A percentile compares a stretch with the other conserved stretches of the same genome.
Conservation (phyloP, 2,888 invertebrate genomes). For the Drosophila antonietae region DNA sequence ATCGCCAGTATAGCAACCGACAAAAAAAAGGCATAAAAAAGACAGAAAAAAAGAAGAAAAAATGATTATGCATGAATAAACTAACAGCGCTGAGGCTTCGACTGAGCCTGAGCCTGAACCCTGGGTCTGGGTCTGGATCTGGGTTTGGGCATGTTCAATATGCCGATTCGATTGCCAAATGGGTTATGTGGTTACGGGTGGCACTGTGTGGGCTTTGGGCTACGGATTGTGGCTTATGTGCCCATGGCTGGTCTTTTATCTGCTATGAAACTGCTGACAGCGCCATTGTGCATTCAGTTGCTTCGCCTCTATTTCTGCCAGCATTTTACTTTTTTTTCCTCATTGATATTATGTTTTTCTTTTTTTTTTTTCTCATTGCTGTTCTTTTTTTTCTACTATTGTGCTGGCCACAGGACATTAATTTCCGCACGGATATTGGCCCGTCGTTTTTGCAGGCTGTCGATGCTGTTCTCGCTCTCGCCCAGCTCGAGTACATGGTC, state of each 20-base stretch:
- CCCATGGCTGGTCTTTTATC: slow-evolving; percentile 60
- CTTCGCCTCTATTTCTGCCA: slow-evolving; percentile 41
- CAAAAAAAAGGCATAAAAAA: background rate
- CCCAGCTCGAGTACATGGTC: slow-evolving; percentile 22
- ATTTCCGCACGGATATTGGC: slow-evolving; percentile 79
- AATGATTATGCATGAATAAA: slow-evolving; percentile 48
- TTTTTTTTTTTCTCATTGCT: slow-evolving; percentile 2
- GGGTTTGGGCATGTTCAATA: slow-evolving; percentile 48
- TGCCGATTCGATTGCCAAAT: slow-evolving; percentile 59
- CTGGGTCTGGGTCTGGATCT: background rate
- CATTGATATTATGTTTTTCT: slow-evolving; percentile 8
- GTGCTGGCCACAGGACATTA: slow-evolving; percentile 69
- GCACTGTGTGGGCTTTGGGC: slow-evolving; percentile 1
- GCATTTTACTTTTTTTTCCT: slow-evolving; percentile 5
- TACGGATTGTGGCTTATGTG: slow-evolving; percentile 51
- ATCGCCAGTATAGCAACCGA: slow-evolving; percentile 16
- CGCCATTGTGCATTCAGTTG: slow-evolving; percentile 54
- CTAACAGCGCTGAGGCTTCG: background rate
- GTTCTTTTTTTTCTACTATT: slow-evolving; percentile 25
- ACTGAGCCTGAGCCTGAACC: background rate
- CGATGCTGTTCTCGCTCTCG: slow-evolving; percentile 26
- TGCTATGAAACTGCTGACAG: slow-evolving; percentile 69
- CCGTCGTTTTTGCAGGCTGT: slow-evolving; percentile 54
- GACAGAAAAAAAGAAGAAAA: background rate
- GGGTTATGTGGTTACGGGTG: slow-evolving; percentile 30